Evolutionary conservation across 2,797 vertebrate genomes (phyloP), one percentile per base, ranked within the genome.

Genomic region (Danio albolineatus): DNA sequence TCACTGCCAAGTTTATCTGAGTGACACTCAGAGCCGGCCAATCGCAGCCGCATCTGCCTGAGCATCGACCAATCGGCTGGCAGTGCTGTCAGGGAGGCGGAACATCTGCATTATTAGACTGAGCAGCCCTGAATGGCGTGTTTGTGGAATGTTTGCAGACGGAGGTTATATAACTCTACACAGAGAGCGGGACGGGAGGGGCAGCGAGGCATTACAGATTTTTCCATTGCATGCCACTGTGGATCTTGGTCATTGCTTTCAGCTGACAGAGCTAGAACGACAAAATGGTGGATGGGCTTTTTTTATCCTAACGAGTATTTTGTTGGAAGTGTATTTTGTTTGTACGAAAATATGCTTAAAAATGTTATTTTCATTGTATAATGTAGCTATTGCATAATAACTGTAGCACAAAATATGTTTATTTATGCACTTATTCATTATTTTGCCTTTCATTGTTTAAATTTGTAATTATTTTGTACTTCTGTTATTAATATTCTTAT

Each of bases 141-240:
- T 89, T 91, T 89, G 88, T 91, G 91, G 92, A 93, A 94, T 92
- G 92, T 90, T 91, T 87, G 86, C 92, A 93, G 93, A 93, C 89
- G 62, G 80, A 86, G 89, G 94, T 95, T 95, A 95, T 95, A 94
- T 95, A 95, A 95, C 92, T 84, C 66, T 41, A 61, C 78, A 81
- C 80, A 82, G 87, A 84, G 86, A 85, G 83, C 83, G 5, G 80
- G 80, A 87, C 4, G 91, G 91, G 88, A 88, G 66, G 67, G 88
- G 86, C 86, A 81, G 85, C 88, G 87, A 83, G 89, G 88, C 87
- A 89, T 85, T 86, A 90, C 85, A 88, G 85, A 85, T 91, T 92
- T 88, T 95, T 94, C 93, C 93, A 91, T 90, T 88, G 90, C 92
- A 91, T 91, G 91, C 85, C 91, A 89, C 88, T 89, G 93, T 92